phyloP scores from a whole-genome alignment of 2,113 vertebrate genomes.

The Pelecanoides urinatrix region DNA sequence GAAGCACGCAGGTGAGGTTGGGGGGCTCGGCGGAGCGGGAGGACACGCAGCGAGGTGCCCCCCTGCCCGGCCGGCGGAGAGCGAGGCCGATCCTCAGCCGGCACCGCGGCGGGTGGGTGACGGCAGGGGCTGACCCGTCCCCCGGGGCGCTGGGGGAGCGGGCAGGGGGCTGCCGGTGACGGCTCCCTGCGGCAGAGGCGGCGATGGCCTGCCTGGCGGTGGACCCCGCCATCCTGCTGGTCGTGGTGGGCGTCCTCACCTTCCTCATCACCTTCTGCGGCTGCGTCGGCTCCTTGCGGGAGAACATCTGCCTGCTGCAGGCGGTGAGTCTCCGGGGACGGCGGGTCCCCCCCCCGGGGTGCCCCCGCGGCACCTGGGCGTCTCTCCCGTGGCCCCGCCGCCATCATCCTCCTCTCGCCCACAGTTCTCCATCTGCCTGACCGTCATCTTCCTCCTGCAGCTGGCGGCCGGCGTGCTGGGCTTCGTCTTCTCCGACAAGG shows the following conservation, averaged over 20 bases:
- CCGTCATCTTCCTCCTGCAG: constrained; percentile 88
- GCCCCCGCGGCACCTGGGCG: fast-evolving
- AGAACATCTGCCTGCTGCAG: constrained; percentile 93
- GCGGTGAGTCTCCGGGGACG: constrained; percentile 61
- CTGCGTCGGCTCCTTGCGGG: constrained; percentile 89
- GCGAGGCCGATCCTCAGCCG: too few species aligned
- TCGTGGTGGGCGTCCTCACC: constrained; percentile 86
- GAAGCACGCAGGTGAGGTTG: constrained; percentile 86
- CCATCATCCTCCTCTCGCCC: background rate
- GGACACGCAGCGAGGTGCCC: background rate
- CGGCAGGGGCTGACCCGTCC: too few species aligned
- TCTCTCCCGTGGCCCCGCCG: fast-evolving
- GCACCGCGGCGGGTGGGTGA: too few species aligned
- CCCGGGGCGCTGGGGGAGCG: background rate
- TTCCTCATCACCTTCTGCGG: constrained; percentile 96
- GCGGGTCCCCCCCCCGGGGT: background rate
- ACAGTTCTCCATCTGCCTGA: constrained; percentile 89
- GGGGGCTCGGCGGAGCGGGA: background rate
- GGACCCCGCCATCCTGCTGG: constrained; percentile 87
- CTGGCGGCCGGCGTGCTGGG: constrained; percentile 83
- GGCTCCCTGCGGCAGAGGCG: constrained; percentile 71
- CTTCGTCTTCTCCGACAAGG: constrained; percentile 92
- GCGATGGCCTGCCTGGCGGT: constrained; percentile 82
- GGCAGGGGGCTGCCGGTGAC: background rate
- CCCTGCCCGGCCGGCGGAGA: too few species aligned